Evolutionary conservation across 2,113 vertebrate genomes (phyloP), one percentile per base, ranked within the genome.

Genomic region (Suricata suricatta): DNA sequence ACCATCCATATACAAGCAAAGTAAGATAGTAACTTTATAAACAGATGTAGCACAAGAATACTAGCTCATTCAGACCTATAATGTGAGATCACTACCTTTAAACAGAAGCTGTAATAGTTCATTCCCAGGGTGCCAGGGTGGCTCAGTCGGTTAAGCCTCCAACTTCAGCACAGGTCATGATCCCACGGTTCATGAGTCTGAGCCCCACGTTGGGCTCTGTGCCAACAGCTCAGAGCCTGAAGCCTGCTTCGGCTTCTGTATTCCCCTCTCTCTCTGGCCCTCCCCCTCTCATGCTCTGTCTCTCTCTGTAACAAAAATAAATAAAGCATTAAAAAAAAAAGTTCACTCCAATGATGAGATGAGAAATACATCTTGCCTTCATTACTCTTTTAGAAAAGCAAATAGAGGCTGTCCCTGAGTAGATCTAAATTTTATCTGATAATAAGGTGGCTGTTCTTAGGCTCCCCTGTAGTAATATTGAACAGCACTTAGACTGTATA

Each of bases 391-490:
- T n/a, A 4, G 9, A 84, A 80, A 80, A 54, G 52, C 93, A 96
- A 0, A 0, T 7, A 7, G 82, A 31, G 16, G 0, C 29, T 88
- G 0, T 31, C 92, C 81, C 93, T 1, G 0, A 38, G 3, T 97
- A 79, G 60, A 83, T 23, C n/a, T 90, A 54, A 87, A 1, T 44
- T 4, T 41, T 25, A 93, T 63, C 95, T 27, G 1, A 0, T 95
- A 84, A 68, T 68, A 85, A 90, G 66, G 25, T 76, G 69, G 60
- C n/a, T 97, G 19, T 81, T 98, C 72, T 80, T 60, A 90, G 96
- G 64, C 81, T 47, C 41, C 64, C 5, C 19, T 2, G 1, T 7
- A 54, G 60, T 92, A 87, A 77, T 66, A 0, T 33, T 63, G 85
- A 23, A 1, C 68, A 63, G 44, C 0, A 0, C 72, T 97, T 27